These are phyloP conservation scores for Papilio dardanus DNA, from an alignment of 1,140 invertebrate genomes.

Conservation along the genomic window DNA sequence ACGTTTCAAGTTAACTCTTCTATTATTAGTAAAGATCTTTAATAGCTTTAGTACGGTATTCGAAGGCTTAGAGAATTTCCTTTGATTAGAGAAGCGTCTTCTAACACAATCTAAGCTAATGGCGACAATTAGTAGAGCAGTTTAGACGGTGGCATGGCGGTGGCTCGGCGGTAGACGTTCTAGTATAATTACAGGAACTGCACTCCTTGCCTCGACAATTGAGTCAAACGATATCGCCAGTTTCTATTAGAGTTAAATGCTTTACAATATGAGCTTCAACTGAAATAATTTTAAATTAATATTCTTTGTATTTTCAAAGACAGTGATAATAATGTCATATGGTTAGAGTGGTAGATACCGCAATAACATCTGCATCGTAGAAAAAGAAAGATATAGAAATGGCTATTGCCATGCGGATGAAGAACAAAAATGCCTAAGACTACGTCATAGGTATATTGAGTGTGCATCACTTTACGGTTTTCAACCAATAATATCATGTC, in stretches of 20 bases:
- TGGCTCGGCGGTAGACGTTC: conserved; percentile 1
- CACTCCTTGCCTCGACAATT: conserved; percentile 4
- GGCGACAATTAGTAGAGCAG: conserved; percentile 10
- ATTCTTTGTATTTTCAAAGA: no score
- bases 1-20: neutral
- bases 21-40: neutral
- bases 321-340: no score
- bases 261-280: neutral
- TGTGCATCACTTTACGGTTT: no score
- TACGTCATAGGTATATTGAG: no score
- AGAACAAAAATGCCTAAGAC: no score
- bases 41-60: neutral
- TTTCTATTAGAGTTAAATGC: neutral
- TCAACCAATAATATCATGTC: no score
- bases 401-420: no score
- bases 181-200: conserved; percentile 15
- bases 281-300: no score
- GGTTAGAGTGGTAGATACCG: no score
- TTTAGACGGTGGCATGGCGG: neutral
- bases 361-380: no score
- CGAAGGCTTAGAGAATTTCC: neutral
- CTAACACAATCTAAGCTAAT: conserved; percentile 23
- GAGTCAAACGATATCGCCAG: neutral
- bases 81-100: conserved; percentile 6
- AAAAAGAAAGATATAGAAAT: no score